Base-by-base conservation (phyloP, 2,113 vertebrate species). In the Gopherus evgoodei region DNA sequence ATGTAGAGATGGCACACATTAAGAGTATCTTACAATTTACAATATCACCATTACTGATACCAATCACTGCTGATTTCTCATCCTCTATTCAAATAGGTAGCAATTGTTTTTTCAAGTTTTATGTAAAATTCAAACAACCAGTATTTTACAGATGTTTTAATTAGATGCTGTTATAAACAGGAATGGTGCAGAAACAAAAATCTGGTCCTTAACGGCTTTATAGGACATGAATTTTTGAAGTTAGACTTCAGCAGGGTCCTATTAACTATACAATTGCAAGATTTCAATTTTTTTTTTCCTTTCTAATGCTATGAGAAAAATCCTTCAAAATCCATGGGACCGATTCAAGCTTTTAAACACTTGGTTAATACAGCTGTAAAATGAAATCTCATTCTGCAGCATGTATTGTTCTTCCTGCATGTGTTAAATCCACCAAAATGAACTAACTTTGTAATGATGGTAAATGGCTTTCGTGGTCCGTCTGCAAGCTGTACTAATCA, bases 121-220 rank as follows among this genome's bases (percentile, higher is more conserved):
- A 96, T 97, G 94, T 98, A 97, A 98, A 98, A 98, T 97, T 97
- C 97, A 98, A 98, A 97, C 97, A 97, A 97, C 97, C 96, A 97
- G 94, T 95, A 92, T 96, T 98, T 98, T 98, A 98, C 98, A 98
- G 98, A 98, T 98, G 98, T 98, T 98, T 98, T 98, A 98, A 98
- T 98, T 98, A 98, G 98, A 96, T 96, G 95, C 93, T 96, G 96
- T 98, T 98, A 98, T 98, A 98, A 98, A 98, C 97, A 98, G 97
- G 97, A 98, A 98, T 97, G 95, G 97, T 97, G 88, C 90, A 97
- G 97, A 96, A 98, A 95, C 94, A 96, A 96, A 98, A 96, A 93
- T 89, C 95, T 96, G 96, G 94, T 96, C 93, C 94, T 96, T 97
- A 98, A 98, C 94, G 96, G 98, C 97, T 97, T 65, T 93, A 85